Evolutionary conservation across 2,113 vertebrate species (phyloP).

Genomic region (Urocolius indicus): DNA sequence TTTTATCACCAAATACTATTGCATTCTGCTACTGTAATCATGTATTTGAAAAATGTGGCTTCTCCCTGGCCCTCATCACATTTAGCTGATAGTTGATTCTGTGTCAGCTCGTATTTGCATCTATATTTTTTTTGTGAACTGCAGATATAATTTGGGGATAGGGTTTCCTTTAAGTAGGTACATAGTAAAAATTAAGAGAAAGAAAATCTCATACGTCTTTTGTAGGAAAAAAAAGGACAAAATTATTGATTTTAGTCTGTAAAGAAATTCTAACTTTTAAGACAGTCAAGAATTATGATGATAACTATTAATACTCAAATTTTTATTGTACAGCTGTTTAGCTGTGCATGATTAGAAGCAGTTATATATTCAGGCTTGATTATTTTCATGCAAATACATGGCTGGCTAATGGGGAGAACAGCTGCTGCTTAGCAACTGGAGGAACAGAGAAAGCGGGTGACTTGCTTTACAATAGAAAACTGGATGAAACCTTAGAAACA

Average conservation of each 20-base stretch:
- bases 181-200: not conserved
- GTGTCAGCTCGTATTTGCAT: not conserved
- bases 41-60: not conserved
- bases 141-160: not conserved
- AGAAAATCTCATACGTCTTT: not conserved
- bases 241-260: not conserved
- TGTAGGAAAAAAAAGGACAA: not conserved
- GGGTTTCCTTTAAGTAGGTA: not conserved
- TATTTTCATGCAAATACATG: slow-evolving; percentile 66
- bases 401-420: slow-evolving; percentile 58
- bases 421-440: slow-evolving; percentile 70
- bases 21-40: not conserved
- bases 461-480: slow-evolving; percentile 18
- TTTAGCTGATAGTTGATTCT: not conserved
- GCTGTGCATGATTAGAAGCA: slow-evolving; percentile 21
- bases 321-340: slow-evolving; percentile 31
- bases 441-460: slow-evolving; percentile 45
- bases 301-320: not conserved
- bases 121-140: not conserved
- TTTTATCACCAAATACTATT: not conserved
- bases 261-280: not conserved
- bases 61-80: not conserved
- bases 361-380: slow-evolving; percentile 38
- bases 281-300: not conserved
- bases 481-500: not conserved